phyloP scores from a whole-genome alignment of 2,888 invertebrate genomes.

The Phanerotoma sp. region DNA sequence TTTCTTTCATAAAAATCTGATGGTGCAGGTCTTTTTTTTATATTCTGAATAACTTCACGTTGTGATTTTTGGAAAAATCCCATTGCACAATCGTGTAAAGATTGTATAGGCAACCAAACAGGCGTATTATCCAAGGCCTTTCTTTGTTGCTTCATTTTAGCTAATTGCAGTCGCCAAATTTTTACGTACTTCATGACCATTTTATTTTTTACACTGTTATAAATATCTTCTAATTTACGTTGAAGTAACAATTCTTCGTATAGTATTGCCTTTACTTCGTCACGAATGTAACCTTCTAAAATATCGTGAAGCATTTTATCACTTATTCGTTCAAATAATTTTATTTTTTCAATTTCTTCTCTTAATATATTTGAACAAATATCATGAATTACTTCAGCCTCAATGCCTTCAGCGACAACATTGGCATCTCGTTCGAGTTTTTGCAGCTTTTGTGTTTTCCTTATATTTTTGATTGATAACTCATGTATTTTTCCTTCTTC shows the following conservation, averaged over 20 bases:
- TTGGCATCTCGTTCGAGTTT: too few species aligned
- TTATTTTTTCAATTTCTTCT: conserved; percentile 38
- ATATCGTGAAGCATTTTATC: conserved; percentile 37
- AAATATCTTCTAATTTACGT: conserved; percentile 55
- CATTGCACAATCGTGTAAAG: conserved; percentile 55
- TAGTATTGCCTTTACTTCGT: conserved; percentile 50
- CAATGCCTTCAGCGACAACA: conserved; percentile 39
- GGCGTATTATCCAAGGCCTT: conserved; percentile 62
- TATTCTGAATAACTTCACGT: conserved; percentile 57
- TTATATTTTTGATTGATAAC: conserved; percentile 13
- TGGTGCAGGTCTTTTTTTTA: conserved; percentile 52
- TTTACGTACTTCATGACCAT: conserved; percentile 55
- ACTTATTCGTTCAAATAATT: conserved; percentile 42
- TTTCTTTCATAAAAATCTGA: conserved; percentile 10
- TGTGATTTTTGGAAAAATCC: conserved; percentile 58
- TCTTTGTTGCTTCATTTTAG: conserved; percentile 56
- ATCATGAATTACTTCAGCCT: conserved; percentile 40
- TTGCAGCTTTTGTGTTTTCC: conserved; percentile 34
- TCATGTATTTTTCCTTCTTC: conserved; percentile 16
- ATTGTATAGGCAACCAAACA: conserved; percentile 59
- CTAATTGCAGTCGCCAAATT: conserved; percentile 58
- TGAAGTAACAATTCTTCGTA: conserved; percentile 48
- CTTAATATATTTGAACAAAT: conserved; percentile 37
- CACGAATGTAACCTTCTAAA: conserved; percentile 42
- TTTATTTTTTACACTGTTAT: conserved; percentile 47